A percentile compares a stretch with the other conserved stretches of the same genome.
Conservation (phyloP, 1,140 invertebrate species). For the Drosophila dunni region DNA sequence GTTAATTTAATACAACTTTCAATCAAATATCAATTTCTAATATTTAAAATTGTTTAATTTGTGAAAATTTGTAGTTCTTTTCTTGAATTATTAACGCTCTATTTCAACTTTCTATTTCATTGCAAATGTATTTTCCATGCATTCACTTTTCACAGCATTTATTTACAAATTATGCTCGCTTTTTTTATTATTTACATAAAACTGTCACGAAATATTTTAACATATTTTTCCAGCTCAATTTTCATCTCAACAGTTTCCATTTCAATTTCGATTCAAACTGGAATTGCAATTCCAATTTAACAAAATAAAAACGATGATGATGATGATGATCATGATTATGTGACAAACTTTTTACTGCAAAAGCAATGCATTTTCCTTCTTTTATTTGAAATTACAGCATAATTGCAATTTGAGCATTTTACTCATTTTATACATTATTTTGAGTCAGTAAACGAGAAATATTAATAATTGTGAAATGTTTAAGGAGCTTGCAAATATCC, state of each 20-base stretch:
- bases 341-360: constrained; percentile 28
- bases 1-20: not conserved
- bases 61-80: not conserved
- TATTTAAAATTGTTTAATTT: not conserved
- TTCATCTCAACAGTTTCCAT: constrained; percentile 10
- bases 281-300: constrained; percentile 23
- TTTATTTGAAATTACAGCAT: constrained; percentile 22
- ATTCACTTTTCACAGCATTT: constrained; percentile 14
- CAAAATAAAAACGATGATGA: not conserved
- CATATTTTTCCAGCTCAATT: not conserved
- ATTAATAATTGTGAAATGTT: not conserved
- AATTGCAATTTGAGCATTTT: constrained; percentile 58
- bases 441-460: constrained; percentile 45
- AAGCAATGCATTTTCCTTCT: constrained; percentile 20
- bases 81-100: not conserved
- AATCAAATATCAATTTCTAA: not conserved
- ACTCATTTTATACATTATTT: constrained; percentile 18
- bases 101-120: not conserved
- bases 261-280: constrained; percentile 11
- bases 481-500: not conserved
- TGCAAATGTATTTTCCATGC: constrained; percentile 10
- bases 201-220: not conserved
- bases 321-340: constrained; percentile 12
- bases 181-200: not conserved
- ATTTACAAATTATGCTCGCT: constrained; percentile 8